Conservation (phyloP, 2,113 vertebrate species). For the Hydrochoerus hydrochaeris region DNA sequence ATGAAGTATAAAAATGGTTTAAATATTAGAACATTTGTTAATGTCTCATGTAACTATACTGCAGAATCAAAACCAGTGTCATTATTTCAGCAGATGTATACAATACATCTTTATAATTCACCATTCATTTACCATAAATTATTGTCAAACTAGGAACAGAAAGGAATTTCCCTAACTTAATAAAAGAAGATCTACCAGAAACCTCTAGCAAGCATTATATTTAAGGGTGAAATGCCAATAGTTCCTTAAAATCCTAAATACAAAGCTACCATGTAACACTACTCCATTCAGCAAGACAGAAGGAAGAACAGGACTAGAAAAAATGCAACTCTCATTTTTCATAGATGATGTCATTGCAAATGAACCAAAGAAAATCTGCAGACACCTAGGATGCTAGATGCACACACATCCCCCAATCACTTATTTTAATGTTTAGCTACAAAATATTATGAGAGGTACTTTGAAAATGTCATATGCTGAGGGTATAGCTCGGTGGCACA, state of each 20-base stretch:
- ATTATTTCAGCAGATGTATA: neutral
- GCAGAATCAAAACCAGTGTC: neutral
- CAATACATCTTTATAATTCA: neutral
- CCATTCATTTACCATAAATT: neutral
- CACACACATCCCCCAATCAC: neutral
- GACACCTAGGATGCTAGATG: neutral
- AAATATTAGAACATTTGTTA: slow-evolving; percentile 48
- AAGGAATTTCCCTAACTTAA: slow-evolving; percentile 12
- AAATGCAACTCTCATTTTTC: neutral
- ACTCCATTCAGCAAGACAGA: neutral
- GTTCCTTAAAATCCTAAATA: slow-evolving; percentile 27
- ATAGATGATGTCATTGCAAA: neutral
- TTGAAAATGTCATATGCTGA: neutral
- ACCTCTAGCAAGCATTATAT: neutral
- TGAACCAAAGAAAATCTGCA: neutral
- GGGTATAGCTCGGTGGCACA: too few species aligned
- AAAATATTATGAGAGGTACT: neutral
- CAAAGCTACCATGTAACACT: neutral
- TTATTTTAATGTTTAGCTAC: slow-evolving; percentile 11
- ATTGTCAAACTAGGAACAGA: neutral
- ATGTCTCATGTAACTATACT: slow-evolving; percentile 7
- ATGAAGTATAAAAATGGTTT: slow-evolving; percentile 32
- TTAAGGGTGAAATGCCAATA: neutral
- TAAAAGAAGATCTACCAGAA: neutral
- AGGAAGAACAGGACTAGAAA: slow-evolving; percentile 12